Base-by-base conservation (phyloP, 2,888 invertebrate species). In the Artemia sp. region DNA sequence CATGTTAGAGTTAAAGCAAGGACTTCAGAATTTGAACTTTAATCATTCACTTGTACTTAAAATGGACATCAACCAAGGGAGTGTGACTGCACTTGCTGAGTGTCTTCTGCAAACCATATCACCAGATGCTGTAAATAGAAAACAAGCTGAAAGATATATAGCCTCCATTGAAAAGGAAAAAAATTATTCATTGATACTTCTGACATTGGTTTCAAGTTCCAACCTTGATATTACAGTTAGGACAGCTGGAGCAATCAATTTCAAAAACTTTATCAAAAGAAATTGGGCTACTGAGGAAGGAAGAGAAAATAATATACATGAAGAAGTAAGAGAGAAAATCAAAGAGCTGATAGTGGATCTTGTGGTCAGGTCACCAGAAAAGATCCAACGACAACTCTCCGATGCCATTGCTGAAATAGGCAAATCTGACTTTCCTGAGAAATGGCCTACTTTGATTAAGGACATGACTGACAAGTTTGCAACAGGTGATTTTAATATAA, bases 331-430 rank as follows among this genome's bases (percentile, higher is more conserved):
- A 68, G 80, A 80, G 12, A 83, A 88, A 0, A 87, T 96, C 70
- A 95, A 95, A 78, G 83, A 85, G 12, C 81, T 89, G 1, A 93
- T 96, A 74, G 89, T 96, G 3, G 86, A 89, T 52, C 80, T 96
- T 51, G 96, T 98, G 96, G 81, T 97, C 72, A 88, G 87, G 75
- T 90, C 92, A 51, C 92, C 93, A 0, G 88, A 90, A 76, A 83
- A 88, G 0, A 86, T 96, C 72, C 96, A 97, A 78, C 87, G 91
- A 75, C 96, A 97, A 79, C 83, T 94, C 67, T 94, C 93, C 75
- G 95, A 95, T 81, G 93, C 94, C 0, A 90, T 97, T 64, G 90
- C 92, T 74, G 91, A 93, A 51, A 95, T 97, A 72, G 96, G 96
- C 12, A 88, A 89, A 76, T 86, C 89, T 74, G 98, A 98, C 81